These are phyloP conservation scores for Nesoenas mayeri DNA, from an alignment of 2,113 vertebrate genomes.

Conservation along the genomic window DNA sequence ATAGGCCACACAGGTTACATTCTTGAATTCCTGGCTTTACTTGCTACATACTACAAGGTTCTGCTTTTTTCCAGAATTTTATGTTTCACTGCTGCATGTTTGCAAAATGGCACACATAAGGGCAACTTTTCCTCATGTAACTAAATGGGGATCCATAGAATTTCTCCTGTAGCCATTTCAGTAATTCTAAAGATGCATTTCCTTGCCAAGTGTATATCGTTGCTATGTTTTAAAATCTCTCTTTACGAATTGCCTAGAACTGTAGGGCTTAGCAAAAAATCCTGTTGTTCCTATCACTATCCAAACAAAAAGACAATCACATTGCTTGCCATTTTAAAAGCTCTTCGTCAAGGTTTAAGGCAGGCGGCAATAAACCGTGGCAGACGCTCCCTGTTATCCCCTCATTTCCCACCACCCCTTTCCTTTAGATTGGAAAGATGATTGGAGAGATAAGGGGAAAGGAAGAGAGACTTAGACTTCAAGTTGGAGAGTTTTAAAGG, in stretches of 20 bases:
- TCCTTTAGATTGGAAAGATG: too few relatives aligned
- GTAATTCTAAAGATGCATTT: neutral
- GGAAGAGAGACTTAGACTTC: too few relatives aligned
- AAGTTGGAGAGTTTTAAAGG: too few relatives aligned
- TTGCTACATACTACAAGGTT: neutral
- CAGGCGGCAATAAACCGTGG: too few relatives aligned
- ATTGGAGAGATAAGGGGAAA: too few relatives aligned
- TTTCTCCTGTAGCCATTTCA: neutral
- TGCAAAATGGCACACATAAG: neutral
- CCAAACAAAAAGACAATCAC: neutral
- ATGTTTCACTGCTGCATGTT: neutral
- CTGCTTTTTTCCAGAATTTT: neutral
- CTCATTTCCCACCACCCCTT: too few relatives aligned
- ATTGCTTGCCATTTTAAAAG: neutral
- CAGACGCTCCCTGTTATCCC: too few relatives aligned
- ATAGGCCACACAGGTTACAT: constrained; percentile 24
- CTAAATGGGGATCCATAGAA: neutral
- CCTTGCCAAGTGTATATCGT: neutral
- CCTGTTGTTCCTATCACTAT: neutral
- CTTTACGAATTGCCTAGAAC: neutral
- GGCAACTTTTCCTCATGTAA: neutral
- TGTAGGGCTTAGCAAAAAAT: neutral
- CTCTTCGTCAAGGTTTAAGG: too few relatives aligned
- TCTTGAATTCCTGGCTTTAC: neutral
- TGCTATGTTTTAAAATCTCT: neutral